phyloP scores from a whole-genome alignment of 2,113 vertebrate genomes.

The Loxodonta africana region DNA sequence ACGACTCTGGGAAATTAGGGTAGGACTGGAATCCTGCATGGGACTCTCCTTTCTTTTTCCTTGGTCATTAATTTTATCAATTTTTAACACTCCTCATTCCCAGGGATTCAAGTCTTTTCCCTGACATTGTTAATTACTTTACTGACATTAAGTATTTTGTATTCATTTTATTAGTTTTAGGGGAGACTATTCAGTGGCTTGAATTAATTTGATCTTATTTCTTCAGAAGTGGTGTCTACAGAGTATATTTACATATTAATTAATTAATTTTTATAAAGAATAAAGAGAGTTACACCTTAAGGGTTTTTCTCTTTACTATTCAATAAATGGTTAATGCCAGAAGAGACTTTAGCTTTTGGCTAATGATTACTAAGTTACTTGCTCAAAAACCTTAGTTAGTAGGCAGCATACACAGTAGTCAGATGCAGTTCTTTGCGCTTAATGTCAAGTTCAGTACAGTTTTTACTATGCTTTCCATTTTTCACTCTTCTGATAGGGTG shows the following conservation, averaged over 20 bases:
- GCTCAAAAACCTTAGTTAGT: not conserved
- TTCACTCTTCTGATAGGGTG: not conserved
- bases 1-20: not conserved
- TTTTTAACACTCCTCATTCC: fast-evolving
- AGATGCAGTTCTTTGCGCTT: not conserved
- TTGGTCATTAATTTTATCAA: not conserved
- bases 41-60: not conserved
- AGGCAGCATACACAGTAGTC: not conserved
- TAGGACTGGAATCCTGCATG: fast-evolving
- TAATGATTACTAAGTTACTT: not conserved
- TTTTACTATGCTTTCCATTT: not conserved
- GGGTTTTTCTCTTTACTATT: not conserved
- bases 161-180: not conserved
- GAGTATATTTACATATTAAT: not conserved
- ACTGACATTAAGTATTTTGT: not conserved
- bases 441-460: not conserved
- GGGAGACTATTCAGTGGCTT: not conserved
- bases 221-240: not conserved
- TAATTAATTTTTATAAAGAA: not conserved
- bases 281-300: not conserved
- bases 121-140: not conserved
- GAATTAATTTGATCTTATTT: not conserved
- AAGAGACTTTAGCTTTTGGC: not conserved
- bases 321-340: not conserved
- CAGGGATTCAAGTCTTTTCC: not conserved